Evolutionary conservation across 2,797 vertebrate species (phyloP), one percentile per base, ranked within the genome.

Genomic region (Pseudomugil tenellus): DNA sequence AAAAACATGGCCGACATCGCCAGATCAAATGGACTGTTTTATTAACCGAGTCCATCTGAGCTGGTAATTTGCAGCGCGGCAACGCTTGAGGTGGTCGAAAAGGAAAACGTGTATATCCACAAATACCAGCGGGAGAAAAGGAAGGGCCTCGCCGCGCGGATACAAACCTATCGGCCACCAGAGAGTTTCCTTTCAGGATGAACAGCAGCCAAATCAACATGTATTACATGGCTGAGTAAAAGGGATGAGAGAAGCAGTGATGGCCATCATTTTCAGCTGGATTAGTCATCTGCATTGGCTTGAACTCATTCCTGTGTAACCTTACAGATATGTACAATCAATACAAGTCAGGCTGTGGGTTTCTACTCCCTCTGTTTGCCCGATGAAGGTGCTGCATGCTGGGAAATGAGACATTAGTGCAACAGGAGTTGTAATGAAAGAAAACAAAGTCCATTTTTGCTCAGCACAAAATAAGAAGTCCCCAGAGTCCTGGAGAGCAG

Each of bases 21-120:
- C 39, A 46, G 81, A 88, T 91, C 84, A 87, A 88, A 90, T 86
- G 84, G 83, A 75, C 80, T 75, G 51, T 63, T 84, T 83, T 80
- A 86, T 85, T 70, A 88, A 78, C 67, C 11, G 75, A 75, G 75
- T 79, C 79, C 63, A 80, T 86, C 64, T 61, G 3, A 79, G 74
- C 64, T 19, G 58, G 68, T 80, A 73, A 84, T 77, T 41, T 83
- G 81, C 72, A 77, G 74, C 61, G 61, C 39, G 9, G 64, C 68
- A 76, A 67, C 73, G 67, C 66, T 78, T 23, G 76, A 68, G 71
- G 67, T 68, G 79, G 75, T 81, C 71, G 72, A 74, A 75, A 57
- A 54, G 46, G 72, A 59, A 46, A 66, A 64, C 0, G 55, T 28
- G 59, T 19, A 7, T 35, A 31, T 25, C 58, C 12, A 28, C 25